These are phyloP conservation scores for Microctonus aethiopoides DNA, from an alignment of 2,888 invertebrate genomes.

Conservation along the genomic window DNA sequence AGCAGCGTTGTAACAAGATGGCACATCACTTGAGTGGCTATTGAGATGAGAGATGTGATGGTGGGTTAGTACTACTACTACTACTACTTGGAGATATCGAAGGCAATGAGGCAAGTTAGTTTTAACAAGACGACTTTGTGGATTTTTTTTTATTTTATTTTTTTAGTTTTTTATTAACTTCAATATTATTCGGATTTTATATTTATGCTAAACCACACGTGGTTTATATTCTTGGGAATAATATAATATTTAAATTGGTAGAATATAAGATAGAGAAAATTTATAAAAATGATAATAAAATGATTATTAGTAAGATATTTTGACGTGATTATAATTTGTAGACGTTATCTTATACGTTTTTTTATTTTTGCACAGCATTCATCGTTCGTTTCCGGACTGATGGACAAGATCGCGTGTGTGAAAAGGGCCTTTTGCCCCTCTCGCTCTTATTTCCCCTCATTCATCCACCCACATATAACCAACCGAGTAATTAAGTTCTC, in stretches of 20 bases:
- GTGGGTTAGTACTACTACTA: too few relatives aligned
- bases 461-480: background rate
- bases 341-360: too few relatives aligned
- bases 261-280: too few relatives aligned
- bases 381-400: conserved; percentile 58
- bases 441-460: background rate
- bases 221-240: background rate
- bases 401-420: conserved; percentile 63
- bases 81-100: conserved; percentile 60
- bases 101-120: conserved; percentile 67
- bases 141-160: conserved; percentile 29
- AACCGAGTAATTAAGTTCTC: conserved; percentile 60
- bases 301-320: background rate
- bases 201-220: background rate
- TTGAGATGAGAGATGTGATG: conserved; percentile 58
- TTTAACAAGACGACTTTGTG: conserved; percentile 63
- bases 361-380: conserved; percentile 19
- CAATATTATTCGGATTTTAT: conserved; percentile 10
- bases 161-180: conserved; percentile 3
- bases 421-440: conserved; percentile 49
- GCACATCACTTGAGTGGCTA: conserved; percentile 56
- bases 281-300: background rate
- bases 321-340: too few relatives aligned
- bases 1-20: conserved; percentile 49
- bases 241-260: conserved; percentile 9